Base-by-base conservation (phyloP, 2,888 invertebrate species). In the Lithosia quadra region DNA sequence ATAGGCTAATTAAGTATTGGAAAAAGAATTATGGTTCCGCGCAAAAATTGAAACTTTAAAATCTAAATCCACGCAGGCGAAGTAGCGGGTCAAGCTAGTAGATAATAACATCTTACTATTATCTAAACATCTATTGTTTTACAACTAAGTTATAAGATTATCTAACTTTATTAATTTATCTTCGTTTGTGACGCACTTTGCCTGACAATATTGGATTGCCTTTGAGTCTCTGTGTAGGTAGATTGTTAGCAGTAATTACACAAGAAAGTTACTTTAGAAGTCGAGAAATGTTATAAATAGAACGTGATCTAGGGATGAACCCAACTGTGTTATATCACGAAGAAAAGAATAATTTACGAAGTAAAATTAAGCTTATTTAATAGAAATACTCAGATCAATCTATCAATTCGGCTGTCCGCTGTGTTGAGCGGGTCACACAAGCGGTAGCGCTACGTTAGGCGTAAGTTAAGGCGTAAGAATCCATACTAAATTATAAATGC, bases 221-320 rank as follows among this genome's bases (percentile, higher is more conserved):
- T 36, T 13, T 1, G 5, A 15, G 36, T 59, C 2, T n/a, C 21
- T 39, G 22, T 13, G 22, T 22, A 18, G 15, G 36, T 22, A 2
- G n/a, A 15, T 36, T 60, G 13, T 60, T 60, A 39, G 18, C 36
- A 36, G 22, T 36, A 36, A 34, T 59, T 59, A 15, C 36, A 36
- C 13, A 22, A 59, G 59, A 59, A 59, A 22, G 36, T 59, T 22
- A 15, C 34, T 59, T n/a, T 59, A 21, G 58, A 10, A 34, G 58
- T 59, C 58, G 34, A 4, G 34, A 34, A 59, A 59, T 59, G 34
- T 13, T n/a, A 33, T 33, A 58, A 34, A 15, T 58, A 58, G 4
- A 21, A 34, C 15, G 8, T 24, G 33, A 34, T 1, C 58, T 34
- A 10, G n/a, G 1, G 18, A n/a, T 1, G 3, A 60, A 60, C 3